Conservation (phyloP, 2,113 vertebrate genomes). For the Tyto alba region DNA sequence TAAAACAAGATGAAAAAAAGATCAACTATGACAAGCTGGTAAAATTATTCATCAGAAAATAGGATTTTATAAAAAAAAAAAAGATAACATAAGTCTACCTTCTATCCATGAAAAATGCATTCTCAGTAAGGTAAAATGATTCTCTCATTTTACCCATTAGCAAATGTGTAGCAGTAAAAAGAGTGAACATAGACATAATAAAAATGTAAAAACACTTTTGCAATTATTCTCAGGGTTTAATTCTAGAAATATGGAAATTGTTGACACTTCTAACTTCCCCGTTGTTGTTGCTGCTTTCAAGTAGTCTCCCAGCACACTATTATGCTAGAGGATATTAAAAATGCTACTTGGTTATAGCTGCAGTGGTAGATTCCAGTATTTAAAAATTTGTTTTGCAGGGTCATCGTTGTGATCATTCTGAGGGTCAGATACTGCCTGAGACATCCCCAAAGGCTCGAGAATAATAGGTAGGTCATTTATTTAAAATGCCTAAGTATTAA, state of each 20-base stretch:
- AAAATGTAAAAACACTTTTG: background rate
- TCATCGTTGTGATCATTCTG: background rate
- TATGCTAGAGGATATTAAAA: background rate
- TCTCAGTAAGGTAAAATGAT: background rate
- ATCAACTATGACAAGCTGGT: background rate
- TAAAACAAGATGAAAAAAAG: conserved; percentile 1
- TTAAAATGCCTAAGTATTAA: background rate
- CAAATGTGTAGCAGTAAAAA: background rate
- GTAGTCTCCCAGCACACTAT: background rate
- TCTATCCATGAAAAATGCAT: background rate
- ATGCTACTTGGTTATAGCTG: background rate
- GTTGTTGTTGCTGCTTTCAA: background rate
- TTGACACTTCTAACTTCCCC: background rate
- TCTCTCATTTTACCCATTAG: background rate
- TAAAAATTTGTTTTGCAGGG: background rate
- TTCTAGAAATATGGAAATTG: background rate
- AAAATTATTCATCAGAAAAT: background rate
- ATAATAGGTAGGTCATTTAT: background rate
- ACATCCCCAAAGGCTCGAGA: background rate
- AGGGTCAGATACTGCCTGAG: background rate
- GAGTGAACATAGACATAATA: background rate
- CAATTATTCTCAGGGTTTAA: background rate
- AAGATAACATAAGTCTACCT: background rate
- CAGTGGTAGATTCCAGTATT: background rate
- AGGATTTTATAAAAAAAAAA: background rate